A percentile compares a stretch with the other conserved stretches of the same genome.
These are phyloP conservation scores for Trachops cirrhosus DNA, from an alignment of 2,797 vertebrate species.

Conservation along the genomic window DNA sequence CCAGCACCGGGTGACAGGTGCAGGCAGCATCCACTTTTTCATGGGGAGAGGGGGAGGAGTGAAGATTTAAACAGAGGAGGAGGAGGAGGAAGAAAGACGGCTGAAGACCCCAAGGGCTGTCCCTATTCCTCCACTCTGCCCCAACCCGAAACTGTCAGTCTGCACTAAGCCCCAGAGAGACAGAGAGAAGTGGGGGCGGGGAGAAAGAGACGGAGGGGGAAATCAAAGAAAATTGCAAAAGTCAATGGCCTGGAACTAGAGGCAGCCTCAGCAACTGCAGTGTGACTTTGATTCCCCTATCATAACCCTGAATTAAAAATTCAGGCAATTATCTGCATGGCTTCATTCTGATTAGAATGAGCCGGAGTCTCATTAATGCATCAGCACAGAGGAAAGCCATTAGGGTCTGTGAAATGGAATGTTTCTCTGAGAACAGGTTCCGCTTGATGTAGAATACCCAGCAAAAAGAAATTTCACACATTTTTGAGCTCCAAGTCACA, in stretches of 20 bases:
- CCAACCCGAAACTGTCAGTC: constrained; percentile 66
- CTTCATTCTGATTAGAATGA: constrained; percentile 92
- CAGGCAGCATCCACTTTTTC: neutral
- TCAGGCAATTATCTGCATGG: constrained; percentile 98
- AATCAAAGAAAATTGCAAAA: constrained; percentile 86
- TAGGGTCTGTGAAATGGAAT: constrained; percentile 89
- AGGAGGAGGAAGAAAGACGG: neutral
- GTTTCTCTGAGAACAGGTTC: constrained; percentile 90
- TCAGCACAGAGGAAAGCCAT: constrained; percentile 90
- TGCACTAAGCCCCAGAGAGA: constrained; percentile 23
- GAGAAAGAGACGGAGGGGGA: constrained; percentile 19
- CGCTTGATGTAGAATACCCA: constrained; percentile 85
- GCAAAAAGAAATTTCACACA: constrained; percentile 85
- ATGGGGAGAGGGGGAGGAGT: neutral
- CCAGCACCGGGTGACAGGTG: constrained; percentile 68
- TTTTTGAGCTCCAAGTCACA: constrained; percentile 76
- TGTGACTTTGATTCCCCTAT: constrained; percentile 90
- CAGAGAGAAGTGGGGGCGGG: constrained; percentile 37
- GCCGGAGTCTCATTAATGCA: constrained; percentile 95
- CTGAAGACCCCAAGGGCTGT: constrained; percentile 50
- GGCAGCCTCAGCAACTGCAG: constrained; percentile 82
- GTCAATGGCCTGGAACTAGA: constrained; percentile 84
- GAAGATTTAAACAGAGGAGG: constrained; percentile 20
- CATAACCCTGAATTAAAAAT: constrained; percentile 92
- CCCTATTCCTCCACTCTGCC: neutral